Conservation (phyloP, 2,797 vertebrate genomes). For the Hoplostethus atlanticus region DNA sequence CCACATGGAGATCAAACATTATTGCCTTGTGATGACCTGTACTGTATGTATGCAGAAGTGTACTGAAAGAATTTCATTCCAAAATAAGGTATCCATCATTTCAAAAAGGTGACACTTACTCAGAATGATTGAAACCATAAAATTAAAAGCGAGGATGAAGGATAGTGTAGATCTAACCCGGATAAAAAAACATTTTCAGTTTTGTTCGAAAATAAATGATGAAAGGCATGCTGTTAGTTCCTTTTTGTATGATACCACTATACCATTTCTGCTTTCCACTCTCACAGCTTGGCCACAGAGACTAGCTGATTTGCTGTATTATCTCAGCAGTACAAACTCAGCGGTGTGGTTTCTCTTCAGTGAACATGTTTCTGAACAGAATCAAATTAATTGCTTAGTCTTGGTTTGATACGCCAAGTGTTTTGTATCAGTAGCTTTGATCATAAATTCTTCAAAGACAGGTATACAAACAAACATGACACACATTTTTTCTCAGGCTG, state of each 20-base stretch:
- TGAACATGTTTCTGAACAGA: conserved; percentile 33
- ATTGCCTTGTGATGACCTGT: no score
- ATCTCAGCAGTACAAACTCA: conserved; percentile 41
- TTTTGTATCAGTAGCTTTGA: conserved; percentile 26
- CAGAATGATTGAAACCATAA: no score
- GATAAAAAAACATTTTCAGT: conserved; percentile 30
- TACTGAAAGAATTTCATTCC: no score
- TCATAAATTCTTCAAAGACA: conserved; percentile 25
- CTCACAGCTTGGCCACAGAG: conserved; percentile 28
- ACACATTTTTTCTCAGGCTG: not conserved
- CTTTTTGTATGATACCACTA: conserved; percentile 13
- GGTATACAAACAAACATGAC: conserved; percentile 25
- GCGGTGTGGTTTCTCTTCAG: conserved; percentile 31
- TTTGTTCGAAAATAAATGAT: conserved; percentile 35
- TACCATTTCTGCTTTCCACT: conserved; percentile 10
- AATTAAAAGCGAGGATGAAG: not conserved
- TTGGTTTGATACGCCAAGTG: conserved; percentile 19
- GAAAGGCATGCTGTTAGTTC: conserved; percentile 18
- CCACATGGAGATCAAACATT: no score
- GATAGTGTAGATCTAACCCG: conserved; percentile 16
- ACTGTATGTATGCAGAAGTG: no score
- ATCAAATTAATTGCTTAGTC: conserved; percentile 43
- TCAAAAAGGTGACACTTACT: no score
- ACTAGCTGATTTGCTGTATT: conserved; percentile 32
- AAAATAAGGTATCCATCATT: no score